These are phyloP conservation scores for Pherbina coryleti DNA, from an alignment of 2,888 invertebrate genomes.

Conservation along the genomic window DNA sequence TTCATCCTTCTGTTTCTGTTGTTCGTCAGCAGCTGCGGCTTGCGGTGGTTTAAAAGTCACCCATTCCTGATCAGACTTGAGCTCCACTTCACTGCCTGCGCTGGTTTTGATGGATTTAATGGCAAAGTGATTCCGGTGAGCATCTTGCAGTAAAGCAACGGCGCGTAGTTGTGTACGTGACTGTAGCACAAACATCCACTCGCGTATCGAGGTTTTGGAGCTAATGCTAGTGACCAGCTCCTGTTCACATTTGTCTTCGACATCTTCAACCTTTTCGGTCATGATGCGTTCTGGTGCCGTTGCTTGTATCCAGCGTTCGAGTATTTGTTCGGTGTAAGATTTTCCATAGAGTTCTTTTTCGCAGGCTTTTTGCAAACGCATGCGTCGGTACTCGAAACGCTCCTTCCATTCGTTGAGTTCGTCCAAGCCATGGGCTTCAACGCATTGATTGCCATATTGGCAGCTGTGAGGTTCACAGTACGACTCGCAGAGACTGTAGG, in stretches of 20 bases:
- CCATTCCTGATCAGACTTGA: conserved; percentile 74
- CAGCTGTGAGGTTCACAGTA: conserved; percentile 74
- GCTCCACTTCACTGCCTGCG: conserved; percentile 61
- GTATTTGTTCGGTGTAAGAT: conserved; percentile 74
- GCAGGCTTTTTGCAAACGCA: conserved; percentile 75
- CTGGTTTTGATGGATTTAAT: conserved; percentile 71
- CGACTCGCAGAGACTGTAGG: conserved; percentile 76
- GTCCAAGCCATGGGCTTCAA: conserved; percentile 79
- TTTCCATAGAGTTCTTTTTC: conserved; percentile 78
- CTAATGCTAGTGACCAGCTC: conserved; percentile 75
- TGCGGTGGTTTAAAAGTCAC: conserved; percentile 56
- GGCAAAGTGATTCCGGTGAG: conserved; percentile 77
- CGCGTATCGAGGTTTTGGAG: conserved; percentile 74
- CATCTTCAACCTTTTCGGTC: conserved; percentile 74
- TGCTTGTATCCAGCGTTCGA: conserved; percentile 76
- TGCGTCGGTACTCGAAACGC: conserved; percentile 77
- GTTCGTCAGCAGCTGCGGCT: conserved; percentile 39
- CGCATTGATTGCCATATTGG: conserved; percentile 79
- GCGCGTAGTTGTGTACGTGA: conserved; percentile 73
- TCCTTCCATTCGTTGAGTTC: conserved; percentile 82
- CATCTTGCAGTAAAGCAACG: conserved; percentile 78
- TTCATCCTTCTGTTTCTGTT: conserved; percentile 31
- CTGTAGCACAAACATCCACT: conserved; percentile 75
- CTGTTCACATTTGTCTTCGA: conserved; percentile 74
- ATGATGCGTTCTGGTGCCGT: conserved; percentile 76